Evolutionary conservation across 2,113 vertebrate genomes (phyloP), one percentile per base, ranked within the genome.

Genomic region (Scolopax mira): DNA sequence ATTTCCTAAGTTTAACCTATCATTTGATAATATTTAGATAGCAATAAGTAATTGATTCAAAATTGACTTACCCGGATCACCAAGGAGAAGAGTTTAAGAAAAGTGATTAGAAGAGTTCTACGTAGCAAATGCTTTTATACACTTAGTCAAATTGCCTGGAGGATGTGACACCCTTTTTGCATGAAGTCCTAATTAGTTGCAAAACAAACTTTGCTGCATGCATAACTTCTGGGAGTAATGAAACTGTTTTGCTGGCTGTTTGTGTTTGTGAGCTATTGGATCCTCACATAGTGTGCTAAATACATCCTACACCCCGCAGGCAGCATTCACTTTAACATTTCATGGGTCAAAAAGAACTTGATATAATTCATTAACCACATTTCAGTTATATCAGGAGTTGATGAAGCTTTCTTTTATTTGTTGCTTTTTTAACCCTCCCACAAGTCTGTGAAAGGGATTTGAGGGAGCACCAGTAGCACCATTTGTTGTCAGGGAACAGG

Each of bases 81-180:
- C 95, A 87, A 93, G 86, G 89, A 96, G 95, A 77, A 71, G 95
- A 91, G 86, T 65, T 64, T 84, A 90, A 87, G 96, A 93, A 88
- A 94, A 96, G 83, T 48, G 96, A 95, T 93, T 78, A 67, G 86
- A 51, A 90, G 61, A 81, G 55, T 86, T 74, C 92, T 66, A 74
- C 8, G 83, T 83, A 81, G 95, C 95, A 83, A 90, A 95, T 71
- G 96, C 95, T 97, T 96, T 97, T 97, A 96, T 97, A 97, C 80
- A 42, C 92, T 66, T 78, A 82, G 88, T 69, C 83, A 33, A 42
- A 93, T 75, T 48, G 96, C 96, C 96, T 86, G 96, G 89, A 84
- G 96, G 94, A 97, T 90, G 96, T 96, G 95, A 97, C 96, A 97
- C 95, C 95, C 95, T 95, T 72, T 95, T 88, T 94, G 94, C 96